Evolutionary conservation across 2,113 vertebrate species (phyloP), one percentile per base, ranked within the genome.

Genomic region (Myotis yumanensis): DNA sequence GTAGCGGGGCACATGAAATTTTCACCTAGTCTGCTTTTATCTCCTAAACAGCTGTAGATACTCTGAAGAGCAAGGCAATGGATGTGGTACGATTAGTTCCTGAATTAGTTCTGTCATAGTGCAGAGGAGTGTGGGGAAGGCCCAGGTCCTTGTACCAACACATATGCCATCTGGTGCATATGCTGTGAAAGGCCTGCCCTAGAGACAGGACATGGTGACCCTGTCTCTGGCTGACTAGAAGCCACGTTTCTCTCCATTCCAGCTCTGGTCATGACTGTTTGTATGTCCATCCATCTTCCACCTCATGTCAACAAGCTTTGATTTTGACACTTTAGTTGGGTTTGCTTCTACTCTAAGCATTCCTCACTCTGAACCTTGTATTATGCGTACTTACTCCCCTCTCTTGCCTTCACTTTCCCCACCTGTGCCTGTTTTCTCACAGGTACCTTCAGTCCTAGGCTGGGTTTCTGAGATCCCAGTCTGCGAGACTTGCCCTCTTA

Each of bases 131-230:
- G 5, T 25, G 12, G 4, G 16, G 18, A 76, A 81, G 22, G 11
- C 14, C 32, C 32, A 25, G 30, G 18, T 46, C 17, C 32, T 75
- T 37, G 25, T 18, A 30, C 25, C 35, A 88, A 30, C 20, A 9
- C 18, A 6, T 5, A 4, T 11, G 22, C 4, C 28, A 2, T 51
- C 28, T n/a, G 59, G 30, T 40, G 11, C 2, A 1, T 2, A 17
- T 18, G 2, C 5, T 6, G 22, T 3, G 23, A 66, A 72, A 71
- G 3, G 3, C 28, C 4, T 54, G 12, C 23, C 51, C 9, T 37
- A 66, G 51, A 20, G 79, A 69, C 5, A 35, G 43, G 10, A 23
- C 32, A 14, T 0, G 16, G 52, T 5, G 35, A 80, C 4, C 20
- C 35, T 23, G 7, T 73, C 30, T 83, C 30, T 43, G 4, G 3